Evolutionary conservation across 2,797 vertebrate species (phyloP).

Genomic region (Falco concolor): DNA sequence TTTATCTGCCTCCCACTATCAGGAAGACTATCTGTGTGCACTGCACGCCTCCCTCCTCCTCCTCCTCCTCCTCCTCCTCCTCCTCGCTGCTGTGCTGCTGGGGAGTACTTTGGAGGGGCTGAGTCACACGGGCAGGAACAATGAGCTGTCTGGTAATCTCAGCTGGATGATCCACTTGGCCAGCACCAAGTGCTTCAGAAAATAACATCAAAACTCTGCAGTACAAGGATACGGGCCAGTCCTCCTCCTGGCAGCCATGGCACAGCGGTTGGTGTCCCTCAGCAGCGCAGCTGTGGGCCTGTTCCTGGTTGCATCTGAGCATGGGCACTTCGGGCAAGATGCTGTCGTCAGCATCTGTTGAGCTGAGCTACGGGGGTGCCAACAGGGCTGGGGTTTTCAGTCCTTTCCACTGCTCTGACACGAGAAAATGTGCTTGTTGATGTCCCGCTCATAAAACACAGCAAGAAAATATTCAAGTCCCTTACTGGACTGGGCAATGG

Average conservation of each 20-base stretch:
- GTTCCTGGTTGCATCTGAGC: background rate
- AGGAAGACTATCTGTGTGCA: background rate
- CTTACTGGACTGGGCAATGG: background rate
- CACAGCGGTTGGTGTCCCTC: background rate
- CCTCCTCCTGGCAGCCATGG: background rate
- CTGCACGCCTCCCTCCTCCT: background rate
- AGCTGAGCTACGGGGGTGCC: background rate
- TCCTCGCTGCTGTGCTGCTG: background rate
- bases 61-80: background rate
- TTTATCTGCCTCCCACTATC: constrained; percentile 4
- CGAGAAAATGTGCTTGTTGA: background rate
- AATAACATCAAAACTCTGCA: background rate
- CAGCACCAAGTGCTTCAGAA: background rate
- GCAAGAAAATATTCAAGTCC: background rate
- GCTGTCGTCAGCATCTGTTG: background rate
- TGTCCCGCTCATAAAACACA: background rate
- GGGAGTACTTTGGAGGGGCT: background rate
- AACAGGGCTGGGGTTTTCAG: background rate
- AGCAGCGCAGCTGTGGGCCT: background rate
- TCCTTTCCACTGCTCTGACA: background rate
- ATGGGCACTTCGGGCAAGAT: background rate
- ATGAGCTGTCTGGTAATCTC: constrained; percentile 6
- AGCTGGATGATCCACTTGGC: background rate
- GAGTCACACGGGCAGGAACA: background rate
- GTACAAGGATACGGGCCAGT: accelerated